Conservation (phyloP, 2,113 vertebrate species). For the Scatophagus argus region DNA sequence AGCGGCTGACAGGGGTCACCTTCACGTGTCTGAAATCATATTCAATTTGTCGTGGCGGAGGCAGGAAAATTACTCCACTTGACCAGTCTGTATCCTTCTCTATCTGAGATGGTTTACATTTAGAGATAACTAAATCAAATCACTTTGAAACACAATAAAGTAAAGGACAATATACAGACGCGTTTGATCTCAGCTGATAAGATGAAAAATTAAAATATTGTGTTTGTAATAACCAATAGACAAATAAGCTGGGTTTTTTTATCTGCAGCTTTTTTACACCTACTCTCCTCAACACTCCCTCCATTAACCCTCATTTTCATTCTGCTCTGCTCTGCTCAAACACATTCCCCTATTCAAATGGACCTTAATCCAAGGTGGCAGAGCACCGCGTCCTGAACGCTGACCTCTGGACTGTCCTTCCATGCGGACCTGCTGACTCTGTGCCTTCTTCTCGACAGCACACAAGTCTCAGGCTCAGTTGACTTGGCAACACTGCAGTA, state of each 20-base stretch:
- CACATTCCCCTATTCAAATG: conserved; percentile 69
- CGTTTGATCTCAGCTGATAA: conserved; percentile 29
- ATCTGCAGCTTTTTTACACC: conserved; percentile 2
- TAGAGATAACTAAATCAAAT: conserved; percentile 66
- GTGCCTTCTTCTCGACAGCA: conserved; percentile 5
- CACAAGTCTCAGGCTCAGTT: conserved; percentile 48
- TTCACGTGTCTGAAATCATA: conserved; percentile 85
- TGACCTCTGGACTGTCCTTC: conserved; percentile 55
- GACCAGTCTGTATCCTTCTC: conserved; percentile 68
- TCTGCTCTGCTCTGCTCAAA: conserved; percentile 36
- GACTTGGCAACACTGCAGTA: conserved; percentile 72
- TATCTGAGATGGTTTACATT: conserved; percentile 49
- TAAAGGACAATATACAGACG: conserved; percentile 24
- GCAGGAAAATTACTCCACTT: conserved; percentile 77
- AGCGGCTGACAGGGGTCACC: conserved; percentile 85
- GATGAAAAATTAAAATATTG: conserved; percentile 31
- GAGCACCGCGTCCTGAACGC: conserved; percentile 39
- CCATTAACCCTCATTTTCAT: conserved; percentile 62
- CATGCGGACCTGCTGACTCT: conserved; percentile 33
- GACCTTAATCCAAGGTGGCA: conserved; percentile 65
- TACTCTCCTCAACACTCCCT: conserved; percentile 16
- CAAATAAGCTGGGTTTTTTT: not conserved
- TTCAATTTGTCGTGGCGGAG: conserved; percentile 80
- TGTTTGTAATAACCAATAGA: conserved; percentile 6
- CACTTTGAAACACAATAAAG: conserved; percentile 12